Conservation (phyloP, 2,113 vertebrate species). For the Xenopus borealis region DNA sequence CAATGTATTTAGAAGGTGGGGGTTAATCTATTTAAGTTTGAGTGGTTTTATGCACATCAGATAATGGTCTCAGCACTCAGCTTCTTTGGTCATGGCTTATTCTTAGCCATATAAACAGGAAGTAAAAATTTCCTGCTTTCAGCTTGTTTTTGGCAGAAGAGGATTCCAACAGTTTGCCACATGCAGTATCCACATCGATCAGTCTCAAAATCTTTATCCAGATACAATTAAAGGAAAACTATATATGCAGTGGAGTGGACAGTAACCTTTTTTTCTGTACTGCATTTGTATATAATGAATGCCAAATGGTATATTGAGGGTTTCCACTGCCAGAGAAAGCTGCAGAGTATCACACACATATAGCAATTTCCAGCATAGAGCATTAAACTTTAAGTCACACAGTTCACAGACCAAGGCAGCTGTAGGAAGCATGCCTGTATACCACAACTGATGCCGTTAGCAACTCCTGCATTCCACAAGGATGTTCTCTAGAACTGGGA, state of each 20-base stretch:
- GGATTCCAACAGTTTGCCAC: neutral
- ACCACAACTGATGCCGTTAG: neutral
- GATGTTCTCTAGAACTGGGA: constrained; percentile 19
- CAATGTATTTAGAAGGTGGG: too few species aligned
- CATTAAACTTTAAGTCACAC: too few species aligned
- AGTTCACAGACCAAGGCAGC: neutral
- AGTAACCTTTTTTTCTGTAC: too few species aligned
- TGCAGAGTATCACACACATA: too few species aligned
- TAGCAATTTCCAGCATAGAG: too few species aligned
- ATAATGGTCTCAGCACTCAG: neutral
- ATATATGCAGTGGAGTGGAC: too few species aligned
- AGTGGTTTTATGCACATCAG: too few species aligned
- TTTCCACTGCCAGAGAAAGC: too few species aligned
- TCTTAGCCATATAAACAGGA: constrained; percentile 37
- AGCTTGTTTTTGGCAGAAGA: neutral
- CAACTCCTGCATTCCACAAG: constrained; percentile 13
- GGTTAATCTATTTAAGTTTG: too few species aligned
- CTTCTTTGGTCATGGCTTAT: neutral
- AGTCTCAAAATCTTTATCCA: neutral
- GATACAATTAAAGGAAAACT: neutral
- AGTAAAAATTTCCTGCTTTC: constrained; percentile 29
- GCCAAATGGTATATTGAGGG: too few species aligned
- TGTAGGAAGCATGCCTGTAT: neutral
- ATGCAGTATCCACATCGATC: neutral
- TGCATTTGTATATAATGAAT: too few species aligned